Base-by-base conservation (phyloP, 2,113 vertebrate species). In the Ancistrus triradiatus region DNA sequence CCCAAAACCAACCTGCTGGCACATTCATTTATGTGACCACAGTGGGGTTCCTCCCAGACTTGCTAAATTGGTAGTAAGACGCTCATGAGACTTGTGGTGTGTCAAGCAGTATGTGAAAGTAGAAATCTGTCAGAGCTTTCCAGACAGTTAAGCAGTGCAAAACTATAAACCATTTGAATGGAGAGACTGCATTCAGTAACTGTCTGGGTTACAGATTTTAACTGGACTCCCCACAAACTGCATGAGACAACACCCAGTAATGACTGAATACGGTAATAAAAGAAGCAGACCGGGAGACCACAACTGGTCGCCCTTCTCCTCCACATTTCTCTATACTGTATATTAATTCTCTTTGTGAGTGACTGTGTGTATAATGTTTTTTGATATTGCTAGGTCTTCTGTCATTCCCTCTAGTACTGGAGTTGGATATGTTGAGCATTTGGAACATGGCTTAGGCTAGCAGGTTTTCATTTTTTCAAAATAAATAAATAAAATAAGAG, bases 131-230 rank as follows among this genome's bases (percentile, higher is more conserved):
- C 11, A 8, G 22, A 21, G 38, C 19, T 25, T 14, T 61, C 44
- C 59, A 61, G 27, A 64, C 50, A 35, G 40, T 18, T 21, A 17
- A 25, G n/a, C n/a, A n/a, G n/a, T n/a, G n/a, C n/a, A n/a, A n/a
- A n/a, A n/a, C 17, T 47, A 35, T 35, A 4, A 24, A 33, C 9
- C 7, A 24, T 46, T 55, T 10, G 14, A 4, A 21, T 21, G n/a
- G n/a, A 18, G 10, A 33, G 25, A 31, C 35, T 47, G 7, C 19
- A 24, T 22, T 49, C 37, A 61, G n/a, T n/a, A n/a, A n/a, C n/a
- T n/a, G n/a, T n/a, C 25, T 42, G 13, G 17, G 35, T 31, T 15
- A 9, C 2, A 1, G 4, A 8, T 7, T 22, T 19, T n/a, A n/a
- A 63, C 61, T 43, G 9, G 25, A 21, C 24, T 37, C 31, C n/a